Evolutionary conservation across 2,888 invertebrate genomes (phyloP), one percentile per base, ranked within the genome.

Genomic region (Ephialtes manifestator): DNA sequence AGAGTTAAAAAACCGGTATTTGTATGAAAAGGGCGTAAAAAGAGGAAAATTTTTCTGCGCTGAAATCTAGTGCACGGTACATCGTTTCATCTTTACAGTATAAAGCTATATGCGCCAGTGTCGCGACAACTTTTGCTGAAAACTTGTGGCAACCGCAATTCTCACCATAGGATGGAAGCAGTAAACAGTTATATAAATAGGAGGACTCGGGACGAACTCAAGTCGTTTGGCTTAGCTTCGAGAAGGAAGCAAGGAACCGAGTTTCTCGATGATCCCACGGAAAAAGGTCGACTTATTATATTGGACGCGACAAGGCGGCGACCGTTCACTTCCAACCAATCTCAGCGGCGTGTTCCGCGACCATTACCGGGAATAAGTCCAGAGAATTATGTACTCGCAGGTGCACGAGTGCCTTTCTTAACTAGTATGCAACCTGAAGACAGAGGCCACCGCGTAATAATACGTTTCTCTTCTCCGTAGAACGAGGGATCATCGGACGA

Each of bases 301-400:
- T 80, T 43, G 68, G 53, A 63, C n/a, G 65, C 79, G 35, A 71
- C 78, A 81, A 81, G 65, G 24, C 75, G 53, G 13, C 24, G 18
- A 79, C 76, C 71, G 76, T 85, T 72, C 53, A 80, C 58, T 82
- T 72, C 67, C 71, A 76, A 31, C 58, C 72, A 76, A 85, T 79
- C 71, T 79, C 60, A 24, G 65, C 71, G 39, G 43, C 51, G 48
- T 70, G 63, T 7, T 63, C 43, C 75, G 15, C 31, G 43, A 60
- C 65, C 85, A 82, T 82, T 85, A 80, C 71, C 71, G 51, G 58
- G 77, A 85, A 85, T 80, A 72, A 76, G 67, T 68, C 60, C 58
- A 20, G 67, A 76, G 43, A 63, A 78, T 85, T 81, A 75, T 60
- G 65, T 79, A 71, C 60, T 79, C 63, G 11, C 7, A 13, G 8